These are phyloP conservation scores for Macrosiphum euphorbiae DNA, from an alignment of 2,888 invertebrate genomes.

Conservation along the genomic window DNA sequence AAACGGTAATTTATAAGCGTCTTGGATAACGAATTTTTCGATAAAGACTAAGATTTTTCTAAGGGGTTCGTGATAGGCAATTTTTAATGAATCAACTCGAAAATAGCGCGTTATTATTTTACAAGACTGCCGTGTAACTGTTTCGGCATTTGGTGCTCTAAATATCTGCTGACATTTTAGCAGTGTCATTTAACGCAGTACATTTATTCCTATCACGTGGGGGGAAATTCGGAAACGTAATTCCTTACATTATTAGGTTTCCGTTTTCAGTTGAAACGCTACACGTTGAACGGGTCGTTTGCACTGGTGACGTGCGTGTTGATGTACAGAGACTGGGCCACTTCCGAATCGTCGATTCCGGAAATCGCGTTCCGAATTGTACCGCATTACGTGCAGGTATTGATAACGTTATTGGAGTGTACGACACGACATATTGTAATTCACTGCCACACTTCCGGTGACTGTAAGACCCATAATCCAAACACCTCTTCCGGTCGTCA, in stretches of 20 bases:
- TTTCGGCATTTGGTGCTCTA: background rate
- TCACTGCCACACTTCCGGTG: background rate
- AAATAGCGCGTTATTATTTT: background rate
- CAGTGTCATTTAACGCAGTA: background rate
- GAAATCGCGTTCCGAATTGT: slow-evolving; percentile 34
- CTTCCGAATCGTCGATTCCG: slow-evolving; percentile 5
- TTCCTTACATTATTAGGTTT: background rate
- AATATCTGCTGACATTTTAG: background rate
- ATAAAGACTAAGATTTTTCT: background rate
- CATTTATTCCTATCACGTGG: background rate
- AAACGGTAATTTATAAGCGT: background rate
- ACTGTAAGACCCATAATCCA: background rate
- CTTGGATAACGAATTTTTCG: background rate
- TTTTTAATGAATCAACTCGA: background rate
- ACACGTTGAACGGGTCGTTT: slow-evolving; percentile 5
- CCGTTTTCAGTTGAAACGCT: slow-evolving; percentile 1
- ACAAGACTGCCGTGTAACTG: background rate
- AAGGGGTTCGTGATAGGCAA: background rate
- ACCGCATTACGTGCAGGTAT: slow-evolving; percentile 47
- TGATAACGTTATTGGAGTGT: background rate
- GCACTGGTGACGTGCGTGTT: background rate
- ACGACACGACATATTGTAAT: background rate
- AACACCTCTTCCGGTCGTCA: background rate
- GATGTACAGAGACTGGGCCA: slow-evolving; percentile 6
- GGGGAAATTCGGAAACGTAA: background rate